These are phyloP conservation scores for Malacoraja senta DNA, from an alignment of 2,797 vertebrate genomes.

Conservation along the genomic window DNA sequence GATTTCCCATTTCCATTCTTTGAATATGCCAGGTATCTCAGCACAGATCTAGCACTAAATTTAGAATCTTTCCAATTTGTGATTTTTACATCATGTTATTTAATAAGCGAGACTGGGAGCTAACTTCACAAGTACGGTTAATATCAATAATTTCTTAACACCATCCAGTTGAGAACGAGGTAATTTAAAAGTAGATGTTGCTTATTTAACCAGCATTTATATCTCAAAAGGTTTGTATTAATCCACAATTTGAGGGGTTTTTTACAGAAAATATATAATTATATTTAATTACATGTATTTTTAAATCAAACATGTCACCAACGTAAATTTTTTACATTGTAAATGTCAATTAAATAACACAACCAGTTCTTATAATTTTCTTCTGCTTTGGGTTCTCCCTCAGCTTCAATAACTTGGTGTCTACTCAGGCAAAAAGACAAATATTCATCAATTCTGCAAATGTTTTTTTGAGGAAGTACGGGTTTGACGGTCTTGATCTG, in stretches of 20 bases:
- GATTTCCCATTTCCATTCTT: neutral
- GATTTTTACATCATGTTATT: no score
- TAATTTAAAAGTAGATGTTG: no score
- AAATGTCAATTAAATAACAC: neutral
- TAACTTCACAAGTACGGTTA: no score
- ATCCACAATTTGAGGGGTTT: neutral
- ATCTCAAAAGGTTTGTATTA: no score
- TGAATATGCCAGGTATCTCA: neutral
- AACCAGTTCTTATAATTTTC: neutral
- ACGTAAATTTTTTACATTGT: neutral
- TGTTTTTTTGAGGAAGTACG: neutral
- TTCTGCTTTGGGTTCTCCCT: neutral
- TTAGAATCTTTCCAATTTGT: no score
- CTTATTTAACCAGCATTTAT: no score
- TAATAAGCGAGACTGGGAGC: no score
- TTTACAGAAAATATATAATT: neutral
- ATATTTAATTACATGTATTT: neutral
- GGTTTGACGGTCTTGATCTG: slow-evolving; percentile 14
- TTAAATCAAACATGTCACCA: neutral
- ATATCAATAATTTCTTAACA: no score
- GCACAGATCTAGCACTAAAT: neutral
- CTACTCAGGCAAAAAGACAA: neutral
- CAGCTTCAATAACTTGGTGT: neutral
- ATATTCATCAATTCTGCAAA: neutral
- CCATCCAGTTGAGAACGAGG: no score